A percentile compares a stretch with the other conserved stretches of the same genome.
Evolutionary conservation across 2,113 vertebrate genomes (phyloP).

Genomic region (Chitala chitala): DNA sequence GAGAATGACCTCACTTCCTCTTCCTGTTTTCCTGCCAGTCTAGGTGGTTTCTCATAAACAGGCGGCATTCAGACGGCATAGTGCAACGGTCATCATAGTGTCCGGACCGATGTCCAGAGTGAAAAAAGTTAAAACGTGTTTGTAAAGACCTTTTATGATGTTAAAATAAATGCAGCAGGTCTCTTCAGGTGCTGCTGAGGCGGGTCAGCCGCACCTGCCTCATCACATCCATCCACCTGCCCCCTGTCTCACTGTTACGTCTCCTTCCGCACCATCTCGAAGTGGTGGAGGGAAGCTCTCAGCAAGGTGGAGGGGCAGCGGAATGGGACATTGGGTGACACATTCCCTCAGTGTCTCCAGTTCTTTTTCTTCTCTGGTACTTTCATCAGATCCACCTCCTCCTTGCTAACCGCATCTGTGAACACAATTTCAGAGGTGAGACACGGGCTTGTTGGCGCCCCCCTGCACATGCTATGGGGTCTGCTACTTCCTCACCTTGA

Average conservation of each 20-base stretch:
- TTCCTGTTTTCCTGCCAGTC: background rate
- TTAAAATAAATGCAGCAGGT: background rate
- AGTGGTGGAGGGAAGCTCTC: too few relatives aligned
- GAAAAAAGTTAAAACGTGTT: constrained; percentile 1
- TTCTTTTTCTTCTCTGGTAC: constrained; percentile 53
- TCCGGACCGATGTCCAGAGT: background rate
- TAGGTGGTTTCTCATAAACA: background rate
- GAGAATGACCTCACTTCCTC: background rate
- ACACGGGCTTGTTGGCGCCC: background rate
- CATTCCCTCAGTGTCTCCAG: constrained; percentile 51
- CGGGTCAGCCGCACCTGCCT: background rate
- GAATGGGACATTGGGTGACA: background rate
- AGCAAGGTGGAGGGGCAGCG: constrained; percentile 1
- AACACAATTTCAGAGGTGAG: background rate
- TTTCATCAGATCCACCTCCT: constrained; percentile 51
- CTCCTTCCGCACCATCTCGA: too few relatives aligned
- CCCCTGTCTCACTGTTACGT: background rate
- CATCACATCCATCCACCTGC: background rate
- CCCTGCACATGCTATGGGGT: background rate
- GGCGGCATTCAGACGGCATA: background rate
- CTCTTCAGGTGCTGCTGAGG: background rate
- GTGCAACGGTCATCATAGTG: background rate
- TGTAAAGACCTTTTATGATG: background rate
- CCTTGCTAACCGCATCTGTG: constrained; percentile 47
- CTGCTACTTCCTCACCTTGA: constrained; percentile 43